Evolutionary conservation across 30 jellyfish, hydroid and myxozoan species (phyloP).

Genomic region (Morbakka virulenta): DNA sequence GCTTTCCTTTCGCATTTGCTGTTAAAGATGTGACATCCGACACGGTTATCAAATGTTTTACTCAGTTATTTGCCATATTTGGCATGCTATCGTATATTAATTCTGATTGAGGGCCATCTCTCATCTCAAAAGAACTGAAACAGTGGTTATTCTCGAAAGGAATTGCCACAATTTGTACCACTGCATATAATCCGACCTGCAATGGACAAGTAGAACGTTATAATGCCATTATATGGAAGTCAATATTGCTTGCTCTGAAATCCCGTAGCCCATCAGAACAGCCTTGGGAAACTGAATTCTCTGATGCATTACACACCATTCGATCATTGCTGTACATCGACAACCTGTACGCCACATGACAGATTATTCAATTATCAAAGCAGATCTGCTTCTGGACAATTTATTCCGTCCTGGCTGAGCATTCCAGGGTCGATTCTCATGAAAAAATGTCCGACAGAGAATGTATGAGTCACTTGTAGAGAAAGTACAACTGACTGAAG

Average conservation of each 20-base stretch:
- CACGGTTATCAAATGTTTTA: conserved; percentile 10
- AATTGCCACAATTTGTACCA: conserved; percentile 15
- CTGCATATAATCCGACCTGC: conserved; percentile 10
- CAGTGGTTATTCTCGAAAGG: background rate
- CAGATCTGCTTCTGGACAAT: conserved; percentile 11
- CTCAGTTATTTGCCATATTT: background rate
- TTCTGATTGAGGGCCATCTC: conserved; percentile 16
- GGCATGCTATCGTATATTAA: conserved; percentile 14
- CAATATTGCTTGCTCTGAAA: conserved; percentile 6
- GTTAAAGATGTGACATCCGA: conserved; percentile 1
- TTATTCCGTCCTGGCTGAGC: conserved; percentile 47
- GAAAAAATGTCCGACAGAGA: too few species aligned
- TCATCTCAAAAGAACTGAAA: background rate
- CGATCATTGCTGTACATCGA: conserved; percentile 60
- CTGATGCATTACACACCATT: conserved; percentile 59
- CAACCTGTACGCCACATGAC: conserved; percentile 61
- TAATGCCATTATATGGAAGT: conserved; percentile 55
- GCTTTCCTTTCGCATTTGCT: conserved; percentile 32
- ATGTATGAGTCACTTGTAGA: too few species aligned
- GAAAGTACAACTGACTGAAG: too few species aligned
- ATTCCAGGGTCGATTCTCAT: conserved; percentile 78
- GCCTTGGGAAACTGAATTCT: conserved; percentile 30
- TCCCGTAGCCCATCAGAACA: conserved; percentile 1
- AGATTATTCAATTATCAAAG: conserved; percentile 21
- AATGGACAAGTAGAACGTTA: conserved; percentile 7